A percentile compares a stretch with the other conserved stretches of the same genome.
Evolutionary conservation across 2,888 invertebrate species (phyloP).

Genomic region (Nomada ferruginata): DNA sequence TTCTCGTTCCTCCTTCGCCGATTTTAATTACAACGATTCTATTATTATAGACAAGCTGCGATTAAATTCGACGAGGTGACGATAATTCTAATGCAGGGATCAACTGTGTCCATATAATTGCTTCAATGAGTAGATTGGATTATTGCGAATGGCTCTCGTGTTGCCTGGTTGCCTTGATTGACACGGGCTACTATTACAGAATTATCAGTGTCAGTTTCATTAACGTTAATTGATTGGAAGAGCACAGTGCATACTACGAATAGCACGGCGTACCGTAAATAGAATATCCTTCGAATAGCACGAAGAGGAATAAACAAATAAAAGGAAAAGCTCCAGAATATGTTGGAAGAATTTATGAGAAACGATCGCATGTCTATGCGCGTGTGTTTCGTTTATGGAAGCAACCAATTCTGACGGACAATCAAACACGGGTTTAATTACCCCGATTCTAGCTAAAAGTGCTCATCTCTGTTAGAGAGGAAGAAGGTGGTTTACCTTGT

Average conservation of each 20-base stretch:
- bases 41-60: no score
- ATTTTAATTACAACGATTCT: no score
- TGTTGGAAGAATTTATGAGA: neutral
- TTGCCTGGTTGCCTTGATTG: neutral
- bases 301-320: neutral
- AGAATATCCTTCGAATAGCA: no score
- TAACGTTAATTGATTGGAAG: neutral
- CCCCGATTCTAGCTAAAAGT: slow-evolving; percentile 15
- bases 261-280: no score
- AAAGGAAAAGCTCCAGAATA: neutral
- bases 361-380: no score
- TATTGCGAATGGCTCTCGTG: neutral
- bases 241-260: neutral
- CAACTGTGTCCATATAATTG: neutral
- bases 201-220: neutral
- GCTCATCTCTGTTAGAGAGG: slow-evolving; percentile 37
- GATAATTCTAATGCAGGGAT: no score
- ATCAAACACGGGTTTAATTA: slow-evolving; percentile 42
- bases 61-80: no score
- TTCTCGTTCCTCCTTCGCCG: neutral
- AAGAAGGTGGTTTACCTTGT: slow-evolving; percentile 59
- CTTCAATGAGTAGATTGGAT: slow-evolving; percentile 5
- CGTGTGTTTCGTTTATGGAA: neutral
- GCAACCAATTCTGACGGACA: neutral
- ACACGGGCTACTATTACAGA: neutral